Base-by-base conservation (phyloP, 2,797 vertebrate species). In the Thalassophryne amazonica region DNA sequence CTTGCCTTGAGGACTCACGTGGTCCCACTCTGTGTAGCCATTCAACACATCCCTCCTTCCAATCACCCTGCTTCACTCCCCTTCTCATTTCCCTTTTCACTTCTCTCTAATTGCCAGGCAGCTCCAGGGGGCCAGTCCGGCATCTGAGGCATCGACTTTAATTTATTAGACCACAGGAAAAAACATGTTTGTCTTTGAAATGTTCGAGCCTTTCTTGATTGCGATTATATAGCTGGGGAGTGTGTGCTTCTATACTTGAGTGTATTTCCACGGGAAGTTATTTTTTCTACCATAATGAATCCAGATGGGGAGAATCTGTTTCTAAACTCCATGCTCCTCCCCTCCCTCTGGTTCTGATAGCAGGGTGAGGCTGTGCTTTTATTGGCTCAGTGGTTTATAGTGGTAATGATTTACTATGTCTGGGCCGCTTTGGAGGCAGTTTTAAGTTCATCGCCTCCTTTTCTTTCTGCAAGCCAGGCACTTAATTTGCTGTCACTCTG, bases 21-120 rank as follows among this genome's bases (percentile, higher is more conserved):
- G 93, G 90, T 94, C 94, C 85, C 83, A 86, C 93, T 95, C 89
- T n/a, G n/a, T n/a, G n/a, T 90, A 87, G 90, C 88, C 93, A 91
- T 81, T 87, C 83, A 83, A 87, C 89, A 88, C 91, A 87, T 76
- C 66, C 58, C 77, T 70, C 46, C 55, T 49, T 70, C 60, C 25
- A n/a, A 69, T 73, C 66, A 24, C n/a, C n/a, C n/a, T n/a, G n/a
- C 51, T 33, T 56, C 58, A 41, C 71, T 81, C 70, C 64, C 63
- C 68, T 80, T 64, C 77, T 83, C 75, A 83, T 85, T 86, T 86
- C 83, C 79, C 63, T 61, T 72, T 90, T 91, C 89, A 87, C 86
- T 85, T 87, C 86, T 89, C 86, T 90, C 64, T 91, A 92, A 91
- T 90, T 91, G 85, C 79, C 80, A 86, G 69, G 74, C 86, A 82